phyloP scores from a whole-genome alignment of 2,888 invertebrate species.

The Mechanitis messenoides region DNA sequence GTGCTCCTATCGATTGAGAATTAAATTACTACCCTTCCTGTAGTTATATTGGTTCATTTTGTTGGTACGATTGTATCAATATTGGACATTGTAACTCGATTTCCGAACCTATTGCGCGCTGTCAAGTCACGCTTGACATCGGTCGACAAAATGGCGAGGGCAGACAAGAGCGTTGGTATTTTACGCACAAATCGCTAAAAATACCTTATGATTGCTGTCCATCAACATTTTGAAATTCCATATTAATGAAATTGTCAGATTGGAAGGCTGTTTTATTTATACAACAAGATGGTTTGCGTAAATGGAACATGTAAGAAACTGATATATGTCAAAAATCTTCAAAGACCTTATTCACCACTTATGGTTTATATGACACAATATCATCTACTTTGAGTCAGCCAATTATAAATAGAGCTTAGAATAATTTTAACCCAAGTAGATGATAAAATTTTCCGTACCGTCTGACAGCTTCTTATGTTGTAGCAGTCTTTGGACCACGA shows the following conservation, averaged over 20 bases:
- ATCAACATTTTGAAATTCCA: neutral
- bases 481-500: too few relatives aligned
- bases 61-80: constrained; percentile 69
- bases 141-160: constrained; percentile 42
- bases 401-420: too few relatives aligned
- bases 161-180: constrained; percentile 25
- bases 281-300: too few relatives aligned
- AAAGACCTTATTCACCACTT: too few relatives aligned
- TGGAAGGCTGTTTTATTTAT: too few relatives aligned
- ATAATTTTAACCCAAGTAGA: too few relatives aligned
- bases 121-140: constrained; percentile 44
- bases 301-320: too few relatives aligned
- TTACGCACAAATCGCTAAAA: constrained; percentile 11
- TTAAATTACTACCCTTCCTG: constrained; percentile 52
- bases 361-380: too few relatives aligned
- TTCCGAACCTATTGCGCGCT: constrained; percentile 49
- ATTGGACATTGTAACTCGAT: constrained; percentile 67
- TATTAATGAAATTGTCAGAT: neutral
- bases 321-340: too few relatives aligned
- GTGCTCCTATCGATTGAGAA: constrained; percentile 44
- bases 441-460: too few relatives aligned
- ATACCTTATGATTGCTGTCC: neutral
- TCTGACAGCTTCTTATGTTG: too few relatives aligned
- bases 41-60: constrained; percentile 57
- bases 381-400: too few relatives aligned